A percentile compares a stretch with the other conserved stretches of the same genome.
These are phyloP conservation scores for Philereme transversata DNA, from an alignment of 2,888 invertebrate genomes.

Conservation along the genomic window DNA sequence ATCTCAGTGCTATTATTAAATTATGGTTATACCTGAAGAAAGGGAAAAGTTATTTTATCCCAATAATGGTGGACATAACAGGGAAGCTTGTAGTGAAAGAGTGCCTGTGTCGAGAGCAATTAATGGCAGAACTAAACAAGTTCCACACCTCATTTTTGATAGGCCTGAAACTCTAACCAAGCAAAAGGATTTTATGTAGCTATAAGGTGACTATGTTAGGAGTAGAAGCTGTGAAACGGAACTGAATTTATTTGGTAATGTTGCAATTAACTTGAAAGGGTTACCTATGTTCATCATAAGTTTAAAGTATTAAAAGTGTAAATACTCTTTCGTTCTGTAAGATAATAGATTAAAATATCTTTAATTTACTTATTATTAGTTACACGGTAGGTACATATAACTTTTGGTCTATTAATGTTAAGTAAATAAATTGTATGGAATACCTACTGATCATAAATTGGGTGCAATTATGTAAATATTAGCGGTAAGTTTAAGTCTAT, in stretches of 20 bases:
- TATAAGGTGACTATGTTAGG: neutral
- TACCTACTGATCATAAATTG: conserved; percentile 24
- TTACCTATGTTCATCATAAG: conserved; percentile 14
- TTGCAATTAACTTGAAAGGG: conserved; percentile 5
- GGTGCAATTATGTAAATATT: conserved; percentile 45
- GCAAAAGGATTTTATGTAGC: neutral
- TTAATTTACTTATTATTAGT: conserved; percentile 6
- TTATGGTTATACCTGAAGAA: neutral
- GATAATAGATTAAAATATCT: conserved; percentile 28
- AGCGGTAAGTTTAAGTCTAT: neutral
- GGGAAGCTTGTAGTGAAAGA: neutral
- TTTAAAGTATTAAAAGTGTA: conserved; percentile 39
- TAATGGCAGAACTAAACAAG: neutral
- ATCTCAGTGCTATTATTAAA: neutral
- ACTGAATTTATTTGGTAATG: conserved; percentile 19
- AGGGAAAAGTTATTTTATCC: neutral
- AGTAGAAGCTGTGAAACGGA: conserved; percentile 13
- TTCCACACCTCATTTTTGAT: neutral
- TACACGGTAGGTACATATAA: neutral
- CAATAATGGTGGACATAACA: neutral
- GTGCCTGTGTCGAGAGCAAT: neutral
- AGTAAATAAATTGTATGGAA: conserved; percentile 5
- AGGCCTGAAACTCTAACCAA: neutral
- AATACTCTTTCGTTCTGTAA: conserved; percentile 35
- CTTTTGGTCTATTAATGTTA: conserved; percentile 6